Percentiles rank a stretch among this genome's conserved stretches.
These are phyloP conservation scores for Prunella strophiata DNA, from an alignment of 2,797 vertebrate genomes.

Conservation along the genomic window DNA sequence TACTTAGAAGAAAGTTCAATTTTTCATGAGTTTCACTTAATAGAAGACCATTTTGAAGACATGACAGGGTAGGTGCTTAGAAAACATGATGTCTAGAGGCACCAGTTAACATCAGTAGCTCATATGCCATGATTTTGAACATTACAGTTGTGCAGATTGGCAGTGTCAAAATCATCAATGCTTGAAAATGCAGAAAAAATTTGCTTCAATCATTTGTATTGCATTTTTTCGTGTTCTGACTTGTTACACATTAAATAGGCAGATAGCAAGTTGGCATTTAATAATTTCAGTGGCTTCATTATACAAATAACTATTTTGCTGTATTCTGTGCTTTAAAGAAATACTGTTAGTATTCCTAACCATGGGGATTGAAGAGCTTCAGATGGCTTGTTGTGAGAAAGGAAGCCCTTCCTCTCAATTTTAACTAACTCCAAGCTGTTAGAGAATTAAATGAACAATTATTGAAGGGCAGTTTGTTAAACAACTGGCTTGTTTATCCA, in stretches of 20 bases:
- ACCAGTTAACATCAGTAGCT: not conserved
- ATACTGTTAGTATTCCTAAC: not conserved
- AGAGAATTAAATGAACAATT: not conserved
- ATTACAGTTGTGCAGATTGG: conserved; percentile 10
- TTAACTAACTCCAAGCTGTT: not conserved
- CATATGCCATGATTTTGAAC: conserved; percentile 11
- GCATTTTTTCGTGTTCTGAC: not conserved
- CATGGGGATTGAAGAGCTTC: not conserved
- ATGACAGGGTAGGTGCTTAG: not conserved
- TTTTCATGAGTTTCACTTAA: conserved; percentile 14
- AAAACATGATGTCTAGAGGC: not conserved
- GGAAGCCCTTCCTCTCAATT: not conserved
- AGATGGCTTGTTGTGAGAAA: not conserved
- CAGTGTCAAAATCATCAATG: not conserved
- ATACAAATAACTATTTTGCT: not conserved
- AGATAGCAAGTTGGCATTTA: not conserved
- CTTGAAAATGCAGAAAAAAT: not conserved
- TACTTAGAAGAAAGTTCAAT: not conserved
- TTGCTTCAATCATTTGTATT: not conserved
- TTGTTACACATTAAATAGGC: not conserved
- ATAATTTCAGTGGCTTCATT: not conserved
- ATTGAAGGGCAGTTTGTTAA: not conserved
- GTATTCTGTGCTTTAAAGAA: not conserved
- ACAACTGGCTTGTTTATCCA: not conserved
- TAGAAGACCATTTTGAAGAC: conserved; percentile 8